phyloP scores from a whole-genome alignment of 2,888 invertebrate species.

The Omphaloscelis lunosa region DNA sequence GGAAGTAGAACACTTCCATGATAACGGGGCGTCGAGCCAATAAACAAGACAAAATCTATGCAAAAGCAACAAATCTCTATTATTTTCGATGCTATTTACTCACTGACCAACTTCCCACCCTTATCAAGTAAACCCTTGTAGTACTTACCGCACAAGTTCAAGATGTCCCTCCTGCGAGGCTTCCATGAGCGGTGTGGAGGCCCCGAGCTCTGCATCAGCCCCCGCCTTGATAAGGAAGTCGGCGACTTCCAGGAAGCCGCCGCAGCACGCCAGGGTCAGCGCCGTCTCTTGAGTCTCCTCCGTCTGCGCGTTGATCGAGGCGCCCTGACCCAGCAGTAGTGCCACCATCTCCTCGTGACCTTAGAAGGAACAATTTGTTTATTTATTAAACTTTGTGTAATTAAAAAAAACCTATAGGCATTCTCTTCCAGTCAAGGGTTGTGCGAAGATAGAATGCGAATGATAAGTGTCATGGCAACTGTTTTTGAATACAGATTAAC shows the following conservation, averaged over 20 bases:
- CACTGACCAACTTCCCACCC: background rate
- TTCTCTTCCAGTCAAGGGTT: too few species aligned
- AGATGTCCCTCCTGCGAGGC: conserved; percentile 99
- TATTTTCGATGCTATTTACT: background rate
- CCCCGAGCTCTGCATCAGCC: conserved; percentile 98
- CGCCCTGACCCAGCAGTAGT: conserved; percentile 97
- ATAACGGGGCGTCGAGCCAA: background rate
- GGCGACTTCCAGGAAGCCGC: conserved; percentile 97
- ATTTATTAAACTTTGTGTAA: background rate
- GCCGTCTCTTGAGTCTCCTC: conserved; percentile 99
- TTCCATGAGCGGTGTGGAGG: conserved; percentile 99
- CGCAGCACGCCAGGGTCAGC: conserved; percentile 97
- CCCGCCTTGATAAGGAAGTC: conserved; percentile 98
- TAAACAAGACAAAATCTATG: background rate
- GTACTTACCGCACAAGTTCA: conserved; percentile 94
- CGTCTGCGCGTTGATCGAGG: conserved; percentile 99
- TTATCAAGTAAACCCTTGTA: background rate
- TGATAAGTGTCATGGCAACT: background rate
- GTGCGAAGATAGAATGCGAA: background rate
- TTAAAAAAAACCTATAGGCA: background rate
- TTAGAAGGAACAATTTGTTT: conserved; percentile 50
- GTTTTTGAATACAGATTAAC: background rate
- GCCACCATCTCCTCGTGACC: conserved; percentile 99
- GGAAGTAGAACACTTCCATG: background rate
- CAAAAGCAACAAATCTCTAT: background rate